phyloP scores from a whole-genome alignment of 2,888 invertebrate genomes.

The Pristionchus exspectatus region DNA sequence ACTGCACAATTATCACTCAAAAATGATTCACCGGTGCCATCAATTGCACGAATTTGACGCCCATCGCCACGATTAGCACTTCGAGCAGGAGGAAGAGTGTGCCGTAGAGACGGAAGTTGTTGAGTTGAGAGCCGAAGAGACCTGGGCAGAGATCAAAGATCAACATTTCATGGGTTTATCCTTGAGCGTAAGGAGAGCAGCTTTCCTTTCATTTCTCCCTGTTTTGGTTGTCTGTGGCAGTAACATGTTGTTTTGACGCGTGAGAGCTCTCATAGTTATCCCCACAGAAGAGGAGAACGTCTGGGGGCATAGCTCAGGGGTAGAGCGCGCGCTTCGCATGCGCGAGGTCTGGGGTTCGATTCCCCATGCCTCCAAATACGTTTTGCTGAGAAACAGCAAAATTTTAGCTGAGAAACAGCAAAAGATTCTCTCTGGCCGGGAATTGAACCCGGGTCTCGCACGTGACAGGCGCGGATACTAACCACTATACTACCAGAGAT shows the following conservation, averaged over 20 bases:
- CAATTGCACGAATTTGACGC: constrained; percentile 98
- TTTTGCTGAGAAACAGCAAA: background rate
- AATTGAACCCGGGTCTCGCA: constrained; percentile 73
- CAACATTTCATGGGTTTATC: background rate
- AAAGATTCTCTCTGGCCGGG: constrained; percentile 68
- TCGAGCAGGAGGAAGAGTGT: constrained; percentile 91
- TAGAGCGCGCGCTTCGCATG: constrained; percentile 79
- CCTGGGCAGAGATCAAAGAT: constrained; percentile 59
- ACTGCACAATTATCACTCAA: background rate
- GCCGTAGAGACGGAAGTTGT: constrained; percentile 98
- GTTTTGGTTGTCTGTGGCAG: background rate
- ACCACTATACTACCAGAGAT: constrained; percentile 69
- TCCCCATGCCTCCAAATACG: constrained; percentile 71
- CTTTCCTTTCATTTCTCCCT: background rate
- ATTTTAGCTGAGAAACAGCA: background rate
- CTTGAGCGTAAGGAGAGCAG: background rate
- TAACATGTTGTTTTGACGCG: background rate
- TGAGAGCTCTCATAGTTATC: background rate
- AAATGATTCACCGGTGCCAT: constrained; percentile 88
- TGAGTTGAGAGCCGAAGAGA: constrained; percentile 83
- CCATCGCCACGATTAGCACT: constrained; percentile 89
- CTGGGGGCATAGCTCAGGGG: constrained; percentile 77
- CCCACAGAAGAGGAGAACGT: background rate
- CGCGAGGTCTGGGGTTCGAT: constrained; percentile 78
- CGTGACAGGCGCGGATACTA: constrained; percentile 72